Base-by-base conservation (phyloP, 2,888 invertebrate genomes). In the Suillia variegata region DNA sequence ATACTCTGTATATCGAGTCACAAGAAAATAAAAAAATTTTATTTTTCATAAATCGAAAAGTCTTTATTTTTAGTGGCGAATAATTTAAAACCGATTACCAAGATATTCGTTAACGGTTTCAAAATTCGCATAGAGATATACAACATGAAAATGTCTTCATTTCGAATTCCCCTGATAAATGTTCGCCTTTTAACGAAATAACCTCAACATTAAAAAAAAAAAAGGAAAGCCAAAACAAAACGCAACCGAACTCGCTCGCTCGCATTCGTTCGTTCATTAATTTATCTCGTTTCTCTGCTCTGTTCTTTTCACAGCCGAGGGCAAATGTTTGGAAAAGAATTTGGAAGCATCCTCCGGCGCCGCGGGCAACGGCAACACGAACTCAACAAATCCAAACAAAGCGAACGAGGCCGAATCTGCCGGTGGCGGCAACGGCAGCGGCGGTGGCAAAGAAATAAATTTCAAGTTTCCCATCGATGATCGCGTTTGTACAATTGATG, bases 381-480 rank as follows among this genome's bases (percentile, higher is more conserved):
- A 52, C 60, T 64, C 51, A 59, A 65, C 24, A 17, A 54, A 62
- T 1, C 73, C 71, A 54, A 17, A 75, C 75, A 63, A 70, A 71
- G 54, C 73, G 71, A 51, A 70, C 65, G 22, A 65, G 74, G 12
- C 61, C 69, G 45, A 67, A 67, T 42, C 60, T 70, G 0, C 51
- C 45, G 55, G 63, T 66, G 47, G 74, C 50, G 52, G 58, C 61
- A 33, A 38, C 59, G 10, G 51, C 55, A 1, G 53, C 59, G 10
- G 26, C 63, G 59, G 62, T 52, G 74, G 72, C 64, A 82, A 79
- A 60, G 86, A 86, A 74, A 85, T 87, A 66, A 86, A 84, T 78
- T 86, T 86, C 72, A 85, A 85, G 75, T 86, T 86, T 78, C 85
- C 86, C 33, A 80, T 85, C 58, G 80, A 81, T 62, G 81, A 80